These are phyloP conservation scores for Eretmochelys imbricata DNA, from an alignment of 2,113 vertebrate genomes.

Conservation along the genomic window DNA sequence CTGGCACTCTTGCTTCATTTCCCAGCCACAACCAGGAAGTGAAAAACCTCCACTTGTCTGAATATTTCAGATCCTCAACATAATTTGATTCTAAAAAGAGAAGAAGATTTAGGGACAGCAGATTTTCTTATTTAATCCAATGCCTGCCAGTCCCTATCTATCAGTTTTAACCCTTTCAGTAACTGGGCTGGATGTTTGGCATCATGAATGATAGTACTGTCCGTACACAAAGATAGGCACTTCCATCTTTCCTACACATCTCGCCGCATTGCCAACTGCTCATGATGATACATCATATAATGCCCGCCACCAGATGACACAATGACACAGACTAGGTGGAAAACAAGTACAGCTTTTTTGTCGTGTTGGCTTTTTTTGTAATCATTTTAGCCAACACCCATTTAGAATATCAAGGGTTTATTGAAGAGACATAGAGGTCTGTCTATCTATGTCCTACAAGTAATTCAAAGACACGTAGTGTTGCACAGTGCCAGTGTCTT, in stretches of 20 bases:
- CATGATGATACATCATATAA: rapidly evolving
- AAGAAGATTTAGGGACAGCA: neutral
- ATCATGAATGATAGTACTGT: rapidly evolving
- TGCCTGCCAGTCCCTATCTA: neutral
- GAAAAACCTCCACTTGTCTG: slow-evolving; percentile 11
- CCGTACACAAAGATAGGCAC: rapidly evolving
- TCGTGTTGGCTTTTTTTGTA: neutral
- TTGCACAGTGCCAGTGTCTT: neutral
- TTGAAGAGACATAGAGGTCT: rapidly evolving
- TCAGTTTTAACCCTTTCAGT: neutral
- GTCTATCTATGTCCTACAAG: neutral
- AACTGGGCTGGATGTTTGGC: rapidly evolving
- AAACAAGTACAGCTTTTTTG: neutral
- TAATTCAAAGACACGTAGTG: neutral
- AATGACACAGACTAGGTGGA: neutral
- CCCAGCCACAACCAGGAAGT: slow-evolving; percentile 18
- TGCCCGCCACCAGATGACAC: neutral
- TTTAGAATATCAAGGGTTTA: rapidly evolving
- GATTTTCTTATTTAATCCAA: neutral
- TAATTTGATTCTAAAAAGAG: neutral
- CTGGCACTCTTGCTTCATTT: neutral
- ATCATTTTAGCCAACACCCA: neutral
- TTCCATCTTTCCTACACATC: neutral
- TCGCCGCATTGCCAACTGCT: rapidly evolving
- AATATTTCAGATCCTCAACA: neutral